Evolutionary conservation across 2,797 vertebrate genomes (phyloP), one percentile per base, ranked within the genome.

Genomic region (Chelonia mydas): DNA sequence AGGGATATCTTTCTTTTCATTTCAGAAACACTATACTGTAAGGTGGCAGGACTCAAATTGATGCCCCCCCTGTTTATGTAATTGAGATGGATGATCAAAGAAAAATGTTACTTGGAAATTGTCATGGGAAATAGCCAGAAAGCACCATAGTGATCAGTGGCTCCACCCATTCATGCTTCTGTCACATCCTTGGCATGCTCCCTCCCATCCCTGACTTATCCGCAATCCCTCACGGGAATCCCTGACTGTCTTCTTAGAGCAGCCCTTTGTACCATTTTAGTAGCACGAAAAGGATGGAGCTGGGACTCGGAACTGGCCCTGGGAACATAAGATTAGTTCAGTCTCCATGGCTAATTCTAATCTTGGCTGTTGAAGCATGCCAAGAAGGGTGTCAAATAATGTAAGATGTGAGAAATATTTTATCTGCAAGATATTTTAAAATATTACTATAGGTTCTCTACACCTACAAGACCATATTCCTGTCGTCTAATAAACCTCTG

Each of bases 21-120:
- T 91, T 5, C 76, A 86, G 79, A 94, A 95, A 87, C 74, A 41
- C 16, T 5, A 21, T 4, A 80, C 92, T 90, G 89, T 72, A 86
- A 94, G 53, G 74, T 88, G 45, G 12, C 11, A 74, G 9, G 61
- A 50, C 83, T 94, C 1, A 0, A 47, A 55, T 76, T 96, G 74
- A 55, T n/a, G 5, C n/a, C 28, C 89, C 88, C 55, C 13, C 94
- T 0, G 0, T 77, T 51, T 65, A 78, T 37, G 54, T 57, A 87
- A 82, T 47, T 45, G 76, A 74, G 51, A 53, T 90, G 45, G 31
- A 33, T 49, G 28, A 55, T 47, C 83, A 90, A 25, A 27, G 74
- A 41, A 45, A 90, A 83, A 83, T 77, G 41, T 21, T 85, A 86
- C 15, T 4, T 54, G 88, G 61, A 83, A 83, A 77, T 90, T 28